Conservation (phyloP, 2,113 vertebrate genomes). For the Sisor rabdophorus region DNA sequence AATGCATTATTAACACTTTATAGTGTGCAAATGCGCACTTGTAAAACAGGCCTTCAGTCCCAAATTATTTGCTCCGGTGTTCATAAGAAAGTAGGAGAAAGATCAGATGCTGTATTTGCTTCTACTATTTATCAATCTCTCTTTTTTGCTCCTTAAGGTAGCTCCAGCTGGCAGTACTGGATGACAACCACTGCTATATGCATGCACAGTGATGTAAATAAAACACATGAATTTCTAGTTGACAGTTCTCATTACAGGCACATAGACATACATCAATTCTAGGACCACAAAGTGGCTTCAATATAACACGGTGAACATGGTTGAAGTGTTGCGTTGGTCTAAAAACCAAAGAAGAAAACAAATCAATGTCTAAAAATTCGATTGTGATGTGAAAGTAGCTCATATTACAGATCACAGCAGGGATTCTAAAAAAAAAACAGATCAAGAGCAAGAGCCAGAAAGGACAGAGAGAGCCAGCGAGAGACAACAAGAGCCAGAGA, state of each 20-base stretch:
- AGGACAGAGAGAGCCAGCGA: neutral
- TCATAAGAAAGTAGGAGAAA: neutral
- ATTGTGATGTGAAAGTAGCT: neutral
- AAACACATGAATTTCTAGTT: conserved; percentile 11
- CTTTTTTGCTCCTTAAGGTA: neutral
- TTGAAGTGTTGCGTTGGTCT: neutral
- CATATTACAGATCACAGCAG: conserved; percentile 1
- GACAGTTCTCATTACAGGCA: conserved; percentile 7
- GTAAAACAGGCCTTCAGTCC: neutral
- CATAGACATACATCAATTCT: neutral
- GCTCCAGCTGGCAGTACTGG: neutral
- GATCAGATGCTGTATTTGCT: neutral
- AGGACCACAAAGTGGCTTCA: conserved; percentile 7
- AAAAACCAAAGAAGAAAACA: neutral
- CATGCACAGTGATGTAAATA: conserved; percentile 6
- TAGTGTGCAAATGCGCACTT: neutral
- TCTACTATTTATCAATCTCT: neutral
- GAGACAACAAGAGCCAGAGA: neutral
- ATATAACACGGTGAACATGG: neutral
- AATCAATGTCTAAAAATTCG: neutral
- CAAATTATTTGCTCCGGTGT: neutral
- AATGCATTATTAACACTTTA: neutral
- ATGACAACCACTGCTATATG: neutral
- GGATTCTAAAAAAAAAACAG: neutral
- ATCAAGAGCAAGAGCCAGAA: neutral